These are phyloP conservation scores for Campylomormyrus numenius DNA, from an alignment of 2,113 vertebrate genomes.

Conservation along the genomic window DNA sequence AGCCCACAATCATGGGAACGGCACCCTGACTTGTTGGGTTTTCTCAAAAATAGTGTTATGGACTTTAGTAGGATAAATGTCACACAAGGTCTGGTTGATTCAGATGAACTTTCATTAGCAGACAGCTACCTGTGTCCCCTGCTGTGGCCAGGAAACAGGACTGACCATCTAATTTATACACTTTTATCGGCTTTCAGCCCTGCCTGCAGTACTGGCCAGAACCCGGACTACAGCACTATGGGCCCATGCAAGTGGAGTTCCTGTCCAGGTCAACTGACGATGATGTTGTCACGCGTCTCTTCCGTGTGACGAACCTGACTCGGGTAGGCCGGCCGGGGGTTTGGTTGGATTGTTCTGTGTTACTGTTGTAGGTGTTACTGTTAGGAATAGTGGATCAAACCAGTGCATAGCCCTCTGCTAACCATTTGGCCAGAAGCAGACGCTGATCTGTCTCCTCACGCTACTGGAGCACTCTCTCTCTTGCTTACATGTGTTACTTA, in stretches of 20 bases:
- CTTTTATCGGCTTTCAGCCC: constrained; percentile 41
- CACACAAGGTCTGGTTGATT: background rate
- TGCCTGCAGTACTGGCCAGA: constrained; percentile 91
- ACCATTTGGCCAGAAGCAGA: background rate
- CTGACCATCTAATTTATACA: background rate
- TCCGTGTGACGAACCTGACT: constrained; percentile 85
- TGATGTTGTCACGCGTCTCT: constrained; percentile 82
- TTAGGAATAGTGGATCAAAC: background rate
- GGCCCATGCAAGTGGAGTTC: constrained; percentile 88
- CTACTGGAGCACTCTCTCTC: background rate
- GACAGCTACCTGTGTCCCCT: background rate
- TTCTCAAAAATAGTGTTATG: background rate
- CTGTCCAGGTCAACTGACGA: constrained; percentile 77
- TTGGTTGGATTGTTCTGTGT: background rate
- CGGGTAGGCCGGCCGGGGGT: constrained; percentile 58
- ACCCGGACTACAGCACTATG: constrained; percentile 83
- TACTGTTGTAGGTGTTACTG: background rate
- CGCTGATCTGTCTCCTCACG: background rate
- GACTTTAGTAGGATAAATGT: background rate
- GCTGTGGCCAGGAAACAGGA: background rate
- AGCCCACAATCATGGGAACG: background rate
- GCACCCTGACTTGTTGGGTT: background rate
- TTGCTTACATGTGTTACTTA: background rate
- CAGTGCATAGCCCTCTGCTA: background rate
- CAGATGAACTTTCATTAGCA: background rate